Conservation (phyloP, 2,113 vertebrate genomes). For the Campylorhamphus procurvoides region DNA sequence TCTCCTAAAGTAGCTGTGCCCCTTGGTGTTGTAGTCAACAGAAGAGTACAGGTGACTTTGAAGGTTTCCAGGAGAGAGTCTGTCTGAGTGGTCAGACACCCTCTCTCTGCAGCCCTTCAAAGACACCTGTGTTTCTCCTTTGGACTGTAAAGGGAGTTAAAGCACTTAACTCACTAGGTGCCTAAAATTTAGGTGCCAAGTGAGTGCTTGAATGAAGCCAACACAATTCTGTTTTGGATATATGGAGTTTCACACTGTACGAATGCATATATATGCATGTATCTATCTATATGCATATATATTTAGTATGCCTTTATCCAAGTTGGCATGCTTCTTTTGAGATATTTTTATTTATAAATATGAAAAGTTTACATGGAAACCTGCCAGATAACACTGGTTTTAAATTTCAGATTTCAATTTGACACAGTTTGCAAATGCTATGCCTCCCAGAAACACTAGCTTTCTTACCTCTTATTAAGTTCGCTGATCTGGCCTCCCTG, state of each 20-base stretch:
- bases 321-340: constrained; percentile 3
- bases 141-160: constrained; percentile 25
- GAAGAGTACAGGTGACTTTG: background rate
- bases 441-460: constrained; percentile 26
- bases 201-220: background rate
- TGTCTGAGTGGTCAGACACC: background rate
- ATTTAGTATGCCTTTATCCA: background rate
- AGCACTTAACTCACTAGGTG: background rate
- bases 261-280: background rate
- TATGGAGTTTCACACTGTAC: background rate
- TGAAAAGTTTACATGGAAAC: constrained; percentile 3
- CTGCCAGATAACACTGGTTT: constrained; percentile 29
- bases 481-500: background rate
- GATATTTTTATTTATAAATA: constrained; percentile 39
- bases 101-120: constrained; percentile 36
- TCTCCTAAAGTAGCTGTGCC: background rate
- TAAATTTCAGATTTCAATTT: constrained; percentile 46
- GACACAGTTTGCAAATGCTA: constrained; percentile 10
- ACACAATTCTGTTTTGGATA: constrained; percentile 6
- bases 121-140: constrained; percentile 21
- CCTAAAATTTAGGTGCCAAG: constrained; percentile 5
- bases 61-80: constrained; percentile 12
- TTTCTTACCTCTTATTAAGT: constrained; percentile 38
- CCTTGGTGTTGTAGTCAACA: background rate
- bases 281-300: background rate